Base-by-base conservation (phyloP, 1,140 invertebrate genomes). In the Drosophila suzukii region DNA sequence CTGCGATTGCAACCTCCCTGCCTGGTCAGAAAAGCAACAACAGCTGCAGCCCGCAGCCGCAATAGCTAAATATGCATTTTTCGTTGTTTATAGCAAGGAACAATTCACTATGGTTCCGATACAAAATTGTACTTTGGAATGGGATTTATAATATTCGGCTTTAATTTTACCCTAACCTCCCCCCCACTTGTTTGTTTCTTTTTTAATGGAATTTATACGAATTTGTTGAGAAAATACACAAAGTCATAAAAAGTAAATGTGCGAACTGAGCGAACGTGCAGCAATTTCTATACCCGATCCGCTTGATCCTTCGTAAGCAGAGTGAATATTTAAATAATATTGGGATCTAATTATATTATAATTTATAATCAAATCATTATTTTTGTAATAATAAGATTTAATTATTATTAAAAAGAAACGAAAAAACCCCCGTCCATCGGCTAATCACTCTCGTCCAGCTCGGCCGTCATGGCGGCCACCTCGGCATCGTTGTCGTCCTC, bases 291-390 rank as follows among this genome's bases (percentile, higher is more conserved):
- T 63, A 27, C 32, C 38, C 49, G 20, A 34, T 55, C 20, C 12
- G 62, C 36, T 32, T 24, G 47, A 53, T 27, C 54, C 49, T 41
- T 38, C 8, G 39, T 46, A 59, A 60, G 61, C 71, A 72, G 59
- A 62, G 68, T 63, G 84, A 88, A 89, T 80, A 83, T 83, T 89
- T 70, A 62, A 84, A 76, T 24, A 54, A 70, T 84, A 84, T 84
- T 88, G 85, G 80, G 85, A 80, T 89, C 80, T 90, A 90, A 79
- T 80, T 86, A 81, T 84, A 91, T 81, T 77, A 85, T 85, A 91
- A 88, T 86, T 79, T 91, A 81, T 78, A 90, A 83, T 90, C 73
- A 90, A 90, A 86, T 81, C 79, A 83, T 78, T 85, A 88, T 88
- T 83, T 88, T 89, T 89, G 84, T 90, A 86, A 81, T 80, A 84